Conservation (phyloP, 2,113 vertebrate species). For the Microcebus ravelobensis region DNA sequence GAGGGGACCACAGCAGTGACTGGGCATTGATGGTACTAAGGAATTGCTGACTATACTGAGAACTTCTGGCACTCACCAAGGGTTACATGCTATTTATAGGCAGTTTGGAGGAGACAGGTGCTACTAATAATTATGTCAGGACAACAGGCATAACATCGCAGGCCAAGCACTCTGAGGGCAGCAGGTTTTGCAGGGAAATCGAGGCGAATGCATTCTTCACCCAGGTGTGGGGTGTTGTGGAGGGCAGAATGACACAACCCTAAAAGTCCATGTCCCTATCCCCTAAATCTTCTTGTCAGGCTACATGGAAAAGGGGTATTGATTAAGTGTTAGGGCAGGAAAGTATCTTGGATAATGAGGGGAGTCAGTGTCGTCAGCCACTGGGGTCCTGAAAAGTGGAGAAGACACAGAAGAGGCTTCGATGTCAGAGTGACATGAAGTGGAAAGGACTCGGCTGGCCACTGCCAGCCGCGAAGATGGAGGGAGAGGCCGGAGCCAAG, state of each 20-base stretch:
- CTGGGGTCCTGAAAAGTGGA: background rate
- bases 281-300: background rate
- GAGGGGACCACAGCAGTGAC: background rate
- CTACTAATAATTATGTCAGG: background rate
- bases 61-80: background rate
- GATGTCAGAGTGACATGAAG: background rate
- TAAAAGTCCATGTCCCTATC: no score
- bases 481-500: background rate
- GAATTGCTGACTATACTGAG: no score
- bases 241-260: no score
- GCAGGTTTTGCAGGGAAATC: background rate
- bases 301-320: background rate
- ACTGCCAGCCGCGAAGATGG: background rate
- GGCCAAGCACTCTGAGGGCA: background rate
- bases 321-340: no score
- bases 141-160: background rate
- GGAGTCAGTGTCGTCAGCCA: no score
- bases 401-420: background rate
- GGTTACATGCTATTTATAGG: background rate
- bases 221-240: background rate
- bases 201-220: background rate
- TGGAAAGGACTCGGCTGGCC: background rate
- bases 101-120: background rate
- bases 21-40: background rate
- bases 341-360: no score